Evolutionary conservation across 2,888 invertebrate species (phyloP).

Genomic region (Mylabris sibirica): DNA sequence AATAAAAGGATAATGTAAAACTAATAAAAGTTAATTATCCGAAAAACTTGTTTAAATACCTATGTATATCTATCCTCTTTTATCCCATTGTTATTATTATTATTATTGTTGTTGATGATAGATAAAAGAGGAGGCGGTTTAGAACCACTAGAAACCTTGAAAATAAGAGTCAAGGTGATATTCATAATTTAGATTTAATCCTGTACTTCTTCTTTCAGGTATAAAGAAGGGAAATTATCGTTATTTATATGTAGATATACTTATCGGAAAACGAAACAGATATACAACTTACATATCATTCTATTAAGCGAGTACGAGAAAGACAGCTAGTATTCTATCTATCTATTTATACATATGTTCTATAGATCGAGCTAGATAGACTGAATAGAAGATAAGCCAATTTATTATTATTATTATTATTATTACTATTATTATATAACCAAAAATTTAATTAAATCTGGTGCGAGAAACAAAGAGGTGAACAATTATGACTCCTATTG

Average conservation of each 20-base stretch:
- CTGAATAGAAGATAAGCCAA: too few species aligned
- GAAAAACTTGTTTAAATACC: not conserved
- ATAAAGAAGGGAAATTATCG: not conserved
- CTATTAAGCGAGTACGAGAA: too few species aligned
- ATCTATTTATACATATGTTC: not conserved
- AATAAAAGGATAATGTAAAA: not conserved
- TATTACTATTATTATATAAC: not conserved
- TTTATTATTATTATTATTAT: not conserved
- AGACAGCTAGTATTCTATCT: not conserved
- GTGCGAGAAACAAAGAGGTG: not conserved
- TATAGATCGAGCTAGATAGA: not conserved
- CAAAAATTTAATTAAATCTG: not conserved
- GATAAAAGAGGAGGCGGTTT: not conserved
- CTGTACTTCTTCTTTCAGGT: constrained; percentile 1
- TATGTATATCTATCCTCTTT: not conserved
- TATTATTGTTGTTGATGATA: not conserved
- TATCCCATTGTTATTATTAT: not conserved
- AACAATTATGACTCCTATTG: not conserved
- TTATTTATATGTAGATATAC: not conserved
- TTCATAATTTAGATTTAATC: constrained; percentile 26
- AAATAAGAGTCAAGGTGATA: constrained; percentile 31
- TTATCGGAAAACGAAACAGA: too few species aligned
- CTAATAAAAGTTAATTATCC: constrained; percentile 9
- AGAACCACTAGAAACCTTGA: constrained; percentile 26
- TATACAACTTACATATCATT: too few species aligned